These are phyloP conservation scores for Oxytorus armatus DNA, from an alignment of 2,888 invertebrate genomes.

Conservation along the genomic window DNA sequence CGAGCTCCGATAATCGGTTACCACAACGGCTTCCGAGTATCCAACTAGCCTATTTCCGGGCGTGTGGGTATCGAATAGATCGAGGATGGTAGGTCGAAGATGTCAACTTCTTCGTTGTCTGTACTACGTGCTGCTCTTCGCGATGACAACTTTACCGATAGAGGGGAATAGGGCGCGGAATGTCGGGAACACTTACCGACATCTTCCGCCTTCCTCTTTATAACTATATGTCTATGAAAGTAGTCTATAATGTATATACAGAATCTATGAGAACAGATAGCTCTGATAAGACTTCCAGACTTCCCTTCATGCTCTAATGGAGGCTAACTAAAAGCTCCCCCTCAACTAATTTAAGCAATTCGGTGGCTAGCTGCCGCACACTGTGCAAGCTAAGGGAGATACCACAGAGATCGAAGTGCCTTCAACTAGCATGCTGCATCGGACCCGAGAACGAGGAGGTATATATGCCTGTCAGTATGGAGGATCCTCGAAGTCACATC, in stretches of 20 bases:
- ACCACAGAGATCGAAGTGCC: constrained; percentile 29
- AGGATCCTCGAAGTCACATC: constrained; percentile 69
- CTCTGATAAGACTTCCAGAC: constrained; percentile 45
- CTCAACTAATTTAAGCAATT: constrained; percentile 69
- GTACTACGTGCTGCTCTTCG: constrained; percentile 11
- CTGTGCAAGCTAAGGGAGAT: constrained; percentile 13
- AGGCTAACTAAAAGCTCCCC: constrained; percentile 53
- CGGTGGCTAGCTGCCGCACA: constrained; percentile 40
- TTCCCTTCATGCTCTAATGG: constrained; percentile 56
- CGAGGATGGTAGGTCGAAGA: constrained; percentile 1
- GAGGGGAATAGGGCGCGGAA: constrained; percentile 3
- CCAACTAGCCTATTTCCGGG: constrained; percentile 28
- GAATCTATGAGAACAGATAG: neutral
- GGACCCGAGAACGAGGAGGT: neutral
- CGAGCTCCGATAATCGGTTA: constrained; percentile 44
- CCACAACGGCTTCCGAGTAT: constrained; percentile 22
- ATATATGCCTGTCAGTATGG: neutral
- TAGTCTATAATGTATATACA: neutral
- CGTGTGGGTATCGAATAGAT: constrained; percentile 8
- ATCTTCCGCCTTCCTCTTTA: constrained; percentile 21
- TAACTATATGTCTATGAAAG: neutral
- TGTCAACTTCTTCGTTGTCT: constrained; percentile 1
- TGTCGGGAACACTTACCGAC: constrained; percentile 44
- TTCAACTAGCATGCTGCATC: neutral
- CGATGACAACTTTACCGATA: constrained; percentile 27